Conservation (phyloP, 2,888 invertebrate species). For the Drosophila pegasa region DNA sequence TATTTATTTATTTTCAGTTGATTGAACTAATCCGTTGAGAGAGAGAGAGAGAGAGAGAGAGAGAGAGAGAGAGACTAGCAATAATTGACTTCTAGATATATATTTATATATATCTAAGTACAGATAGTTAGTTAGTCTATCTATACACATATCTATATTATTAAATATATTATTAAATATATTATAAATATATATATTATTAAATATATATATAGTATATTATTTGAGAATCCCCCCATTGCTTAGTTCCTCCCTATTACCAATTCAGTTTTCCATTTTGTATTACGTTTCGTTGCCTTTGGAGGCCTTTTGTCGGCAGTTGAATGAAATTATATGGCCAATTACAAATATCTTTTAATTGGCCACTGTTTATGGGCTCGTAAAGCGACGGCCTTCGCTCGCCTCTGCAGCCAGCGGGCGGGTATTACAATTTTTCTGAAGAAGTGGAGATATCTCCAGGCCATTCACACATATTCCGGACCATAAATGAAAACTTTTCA, state of each 20-base stretch:
- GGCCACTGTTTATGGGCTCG: constrained; percentile 33
- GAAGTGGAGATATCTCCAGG: neutral
- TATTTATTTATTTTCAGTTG: too few relatives aligned
- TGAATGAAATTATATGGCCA: constrained; percentile 54
- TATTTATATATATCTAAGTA: too few relatives aligned
- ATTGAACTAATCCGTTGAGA: too few relatives aligned
- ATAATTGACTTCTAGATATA: too few relatives aligned
- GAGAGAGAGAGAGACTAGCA: too few relatives aligned
- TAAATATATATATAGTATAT: neutral
- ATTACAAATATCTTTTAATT: constrained; percentile 63
- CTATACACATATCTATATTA: too few relatives aligned
- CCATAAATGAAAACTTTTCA: neutral
- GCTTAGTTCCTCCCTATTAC: neutral
- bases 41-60: too few relatives aligned
- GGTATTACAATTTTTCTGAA: constrained; percentile 2
- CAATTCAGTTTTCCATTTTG: neutral
- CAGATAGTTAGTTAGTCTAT: too few relatives aligned
- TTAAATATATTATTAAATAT: neutral
- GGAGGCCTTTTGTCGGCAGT: constrained; percentile 14
- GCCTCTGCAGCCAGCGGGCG: neutral
- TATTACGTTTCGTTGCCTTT: neutral
- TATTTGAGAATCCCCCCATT: neutral
- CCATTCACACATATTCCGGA: neutral
- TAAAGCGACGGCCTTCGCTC: constrained; percentile 35
- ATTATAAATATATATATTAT: too few relatives aligned